phyloP scores from a whole-genome alignment of 2,113 vertebrate species.

The Odontophorus gujanensis region DNA sequence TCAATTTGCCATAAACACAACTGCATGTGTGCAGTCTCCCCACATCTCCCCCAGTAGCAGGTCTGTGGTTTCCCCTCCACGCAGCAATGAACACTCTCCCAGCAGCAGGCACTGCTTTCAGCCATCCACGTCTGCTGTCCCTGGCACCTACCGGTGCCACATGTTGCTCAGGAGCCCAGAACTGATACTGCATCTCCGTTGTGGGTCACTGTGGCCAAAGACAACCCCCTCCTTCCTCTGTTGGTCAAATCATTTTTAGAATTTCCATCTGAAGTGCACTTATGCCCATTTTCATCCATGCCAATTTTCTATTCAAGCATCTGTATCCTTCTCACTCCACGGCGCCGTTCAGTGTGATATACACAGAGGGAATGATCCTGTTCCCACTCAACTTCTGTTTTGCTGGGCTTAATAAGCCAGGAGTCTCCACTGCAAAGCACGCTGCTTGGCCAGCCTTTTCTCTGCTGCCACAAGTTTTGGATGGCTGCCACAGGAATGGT shows the following conservation, averaged over 20 bases:
- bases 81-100: not conserved
- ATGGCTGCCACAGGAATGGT: not conserved
- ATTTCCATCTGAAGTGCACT: not conserved
- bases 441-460: not conserved
- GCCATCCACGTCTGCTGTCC: rapidly evolving
- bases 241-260: not conserved
- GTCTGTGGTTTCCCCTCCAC: not conserved
- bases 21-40: rapidly evolving
- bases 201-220: not conserved
- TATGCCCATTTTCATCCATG: not conserved
- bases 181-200: not conserved
- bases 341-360: not conserved
- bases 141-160: not conserved
- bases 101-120: not conserved
- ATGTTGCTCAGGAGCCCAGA: not conserved
- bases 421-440: constrained; percentile 1
- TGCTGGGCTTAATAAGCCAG: constrained; percentile 9
- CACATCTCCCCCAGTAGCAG: not conserved
- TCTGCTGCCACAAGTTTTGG: not conserved
- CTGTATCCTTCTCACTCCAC: not conserved
- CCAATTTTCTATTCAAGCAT: not conserved
- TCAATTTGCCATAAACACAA: not conserved
- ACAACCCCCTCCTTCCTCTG: not conserved
- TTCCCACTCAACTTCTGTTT: constrained; percentile 58
- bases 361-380: not conserved